Evolutionary conservation across 2,888 invertebrate species (phyloP).

Genomic region (Epistrophe grossulariae): DNA sequence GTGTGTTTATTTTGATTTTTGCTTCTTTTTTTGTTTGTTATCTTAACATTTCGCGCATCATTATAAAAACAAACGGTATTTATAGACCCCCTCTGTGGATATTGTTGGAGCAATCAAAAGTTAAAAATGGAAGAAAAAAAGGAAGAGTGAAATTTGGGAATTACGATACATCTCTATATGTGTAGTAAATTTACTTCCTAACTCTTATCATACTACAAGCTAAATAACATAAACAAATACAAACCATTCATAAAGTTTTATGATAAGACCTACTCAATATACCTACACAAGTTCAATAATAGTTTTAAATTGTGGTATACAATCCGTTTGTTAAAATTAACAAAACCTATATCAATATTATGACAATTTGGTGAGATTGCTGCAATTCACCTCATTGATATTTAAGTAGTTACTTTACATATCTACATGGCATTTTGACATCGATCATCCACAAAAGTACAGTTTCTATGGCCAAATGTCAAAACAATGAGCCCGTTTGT

Average conservation of each 20-base stretch:
- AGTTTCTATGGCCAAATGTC: no score
- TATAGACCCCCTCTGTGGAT: constrained; percentile 64
- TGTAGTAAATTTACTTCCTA: constrained; percentile 58
- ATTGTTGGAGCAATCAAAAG: constrained; percentile 42
- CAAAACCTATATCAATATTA: no score
- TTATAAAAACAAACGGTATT: constrained; percentile 76
- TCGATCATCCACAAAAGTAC: no score
- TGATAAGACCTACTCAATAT: no score
- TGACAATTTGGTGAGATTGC: no score
- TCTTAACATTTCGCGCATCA: constrained; percentile 73
- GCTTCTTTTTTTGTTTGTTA: constrained; percentile 11
- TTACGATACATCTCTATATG: background rate
- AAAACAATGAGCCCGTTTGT: no score
- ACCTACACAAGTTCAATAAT: no score
- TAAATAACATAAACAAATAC: background rate
- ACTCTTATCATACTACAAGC: constrained; percentile 52
- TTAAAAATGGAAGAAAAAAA: background rate
- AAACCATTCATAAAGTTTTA: background rate
- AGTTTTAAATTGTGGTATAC: no score
- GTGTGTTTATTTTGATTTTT: constrained; percentile 41
- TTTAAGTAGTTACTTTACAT: no score
- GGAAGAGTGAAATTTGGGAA: background rate
- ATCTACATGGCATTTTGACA: no score
- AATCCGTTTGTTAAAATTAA: no score
- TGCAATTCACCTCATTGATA: no score